These are phyloP conservation scores for Latrodectus geometricus DNA, from an alignment of 1,140 invertebrate genomes.

Conservation along the genomic window DNA sequence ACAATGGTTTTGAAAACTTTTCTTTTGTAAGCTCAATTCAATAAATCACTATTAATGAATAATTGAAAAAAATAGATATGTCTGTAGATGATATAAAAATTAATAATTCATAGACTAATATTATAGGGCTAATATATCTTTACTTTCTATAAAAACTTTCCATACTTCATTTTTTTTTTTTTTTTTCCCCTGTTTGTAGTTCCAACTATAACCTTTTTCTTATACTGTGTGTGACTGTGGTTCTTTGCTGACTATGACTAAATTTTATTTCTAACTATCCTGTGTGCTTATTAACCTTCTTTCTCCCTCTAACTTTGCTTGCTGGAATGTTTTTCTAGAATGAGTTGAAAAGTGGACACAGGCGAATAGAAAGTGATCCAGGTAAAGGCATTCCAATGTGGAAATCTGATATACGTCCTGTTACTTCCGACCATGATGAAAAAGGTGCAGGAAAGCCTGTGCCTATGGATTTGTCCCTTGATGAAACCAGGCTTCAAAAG, in stretches of 20 bases:
- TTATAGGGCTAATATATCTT: no score
- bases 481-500: slow-evolving; percentile 63
- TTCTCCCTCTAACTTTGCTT: slow-evolving; percentile 21
- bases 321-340: slow-evolving; percentile 31
- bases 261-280: background rate
- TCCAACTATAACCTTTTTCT: no score
- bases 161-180: no score
- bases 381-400: slow-evolving; percentile 50
- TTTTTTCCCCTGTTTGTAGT: no score
- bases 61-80: no score
- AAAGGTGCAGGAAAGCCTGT: slow-evolving; percentile 25
- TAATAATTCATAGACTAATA: no score
- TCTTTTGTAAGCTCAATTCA: no score
- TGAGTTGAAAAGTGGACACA: slow-evolving; percentile 52
- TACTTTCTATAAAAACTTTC: no score
- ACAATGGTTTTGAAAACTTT: no score
- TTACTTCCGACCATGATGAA: slow-evolving; percentile 43
- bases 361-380: slow-evolving; percentile 57
- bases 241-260: background rate
- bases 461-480: slow-evolving; percentile 29
- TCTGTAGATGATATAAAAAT: no score
- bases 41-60: no score
- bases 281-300: background rate
- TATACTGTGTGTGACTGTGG: no score
- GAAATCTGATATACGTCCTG: slow-evolving; percentile 43